Evolutionary conservation across 1,140 invertebrate species (phyloP), one percentile per base, ranked within the genome.

Genomic region (Drosophila novamexicana): DNA sequence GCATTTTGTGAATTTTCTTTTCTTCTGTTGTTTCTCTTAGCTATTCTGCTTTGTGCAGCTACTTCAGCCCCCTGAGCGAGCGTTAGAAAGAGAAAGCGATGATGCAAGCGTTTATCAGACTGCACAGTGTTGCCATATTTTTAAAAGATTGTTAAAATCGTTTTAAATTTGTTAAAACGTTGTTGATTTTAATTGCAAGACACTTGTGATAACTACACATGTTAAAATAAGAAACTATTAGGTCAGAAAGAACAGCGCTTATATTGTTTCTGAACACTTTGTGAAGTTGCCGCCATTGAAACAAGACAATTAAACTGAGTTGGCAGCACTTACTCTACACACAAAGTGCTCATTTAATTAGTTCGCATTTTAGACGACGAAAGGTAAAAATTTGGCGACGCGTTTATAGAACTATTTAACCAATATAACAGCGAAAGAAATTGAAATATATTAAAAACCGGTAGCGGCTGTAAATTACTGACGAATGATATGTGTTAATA

Each of bases 341-440:
- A 83, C 80, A 83, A 84, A 79, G 82, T 77, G 70, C 81, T 84
- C 82, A 88, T 88, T 74, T 88, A 86, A 89, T 86, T 86, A 86
- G 83, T 86, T 86, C 83, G 83, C 83, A 86, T 86, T 86, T 86
- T 86, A 79, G 83, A 86, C 79, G 82, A 85, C 81, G 84, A 86
- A 74, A 86, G 83, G 83, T 86, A 86, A 86, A 86, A 77, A 71
- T 83, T 79, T 71, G 64, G 69, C 79, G 83, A 88, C 83, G 83
- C 84, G 83, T 82, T 88, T 69, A 63, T 62, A 73, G 69, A 64
- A 79, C 47, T 54, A 66, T 77, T 79, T 73, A n/a, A 86, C 12
- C 71, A 53, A 61, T 44, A 39, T 65, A 79, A 58, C 65, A 57
- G 52, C 70, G 58, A 71, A 74, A 74, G 49, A 73, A 58, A 50